Evolutionary conservation across 2,797 vertebrate genomes (phyloP), one percentile per base, ranked within the genome.

Genomic region (Microctenopoma steveboyesi): DNA sequence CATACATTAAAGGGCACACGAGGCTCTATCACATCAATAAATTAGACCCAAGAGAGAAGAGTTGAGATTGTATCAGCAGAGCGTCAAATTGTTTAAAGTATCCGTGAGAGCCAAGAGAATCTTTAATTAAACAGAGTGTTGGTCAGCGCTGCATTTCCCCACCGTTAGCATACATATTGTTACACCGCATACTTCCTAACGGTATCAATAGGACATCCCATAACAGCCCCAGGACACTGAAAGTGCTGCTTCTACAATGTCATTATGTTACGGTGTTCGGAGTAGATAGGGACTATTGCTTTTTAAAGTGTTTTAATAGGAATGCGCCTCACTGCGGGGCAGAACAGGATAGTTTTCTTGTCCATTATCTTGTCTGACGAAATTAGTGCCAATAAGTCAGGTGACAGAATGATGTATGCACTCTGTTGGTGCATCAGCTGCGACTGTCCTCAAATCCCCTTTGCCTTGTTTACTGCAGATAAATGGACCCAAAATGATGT

Each of bases 61-160:
- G 76, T 81, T 81, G 74, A 78, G 81, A 80, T 75, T 22, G 42
- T 74, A 92, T 89, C 87, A 87, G 75, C 68, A 40, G 52, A 82
- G 84, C 79, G 49, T 87, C 84, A 86, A 88, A 91, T 76, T 78
- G 83, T 88, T 89, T 81, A 87, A 88, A 86, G 84, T 72, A 81
- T 69, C 83, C 84, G 80, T 77, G 62, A 78, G 82, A 87, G 87
- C 85, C 87, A 89, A 81, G 86, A 85, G 77, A 58, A 83, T 89
- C 83, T 87, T 90, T 89, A 87, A 88, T 90, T 90, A 87, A 92
- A 82, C 81, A 82, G 79, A 90, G 86, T 91, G 85, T 82, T 75
- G 76, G 79, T 87, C 76, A 83, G 79, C 79, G 74, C 78, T 83
- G 76, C 76, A 78, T 75, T 76, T 78, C 52, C 72, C 61, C 74